Evolutionary conservation across 2,797 vertebrate species (phyloP).

Genomic region (Spinibarbus caldwelli): DNA sequence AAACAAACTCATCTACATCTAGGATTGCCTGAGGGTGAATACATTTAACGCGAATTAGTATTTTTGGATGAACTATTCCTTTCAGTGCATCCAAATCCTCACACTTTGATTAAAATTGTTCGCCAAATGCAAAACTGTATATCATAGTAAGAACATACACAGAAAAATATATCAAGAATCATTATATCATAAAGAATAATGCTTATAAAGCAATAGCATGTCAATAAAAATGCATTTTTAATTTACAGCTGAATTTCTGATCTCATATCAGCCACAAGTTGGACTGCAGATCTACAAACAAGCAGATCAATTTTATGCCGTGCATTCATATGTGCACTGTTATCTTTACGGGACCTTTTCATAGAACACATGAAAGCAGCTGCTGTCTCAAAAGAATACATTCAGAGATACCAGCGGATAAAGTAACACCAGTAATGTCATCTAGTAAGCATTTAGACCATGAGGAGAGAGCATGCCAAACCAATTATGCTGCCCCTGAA

Average conservation of each 20-base stretch:
- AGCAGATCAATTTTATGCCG: neutral
- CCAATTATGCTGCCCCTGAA: constrained; percentile 39
- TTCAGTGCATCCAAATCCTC: neutral
- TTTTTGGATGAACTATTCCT: neutral
- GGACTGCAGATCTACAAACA: neutral
- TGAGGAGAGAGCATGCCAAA: constrained; percentile 38
- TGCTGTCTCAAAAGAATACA: constrained; percentile 2
- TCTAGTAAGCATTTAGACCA: constrained; percentile 32
- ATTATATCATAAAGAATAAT: neutral
- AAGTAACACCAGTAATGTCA: constrained; percentile 39
- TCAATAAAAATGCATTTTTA: too few species aligned
- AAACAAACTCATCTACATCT: neutral
- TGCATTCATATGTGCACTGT: neutral
- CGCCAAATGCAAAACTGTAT: neutral
- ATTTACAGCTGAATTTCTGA: too few species aligned
- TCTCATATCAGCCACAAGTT: too few species aligned
- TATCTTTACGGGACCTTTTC: constrained; percentile 1
- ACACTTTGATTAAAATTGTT: neutral
- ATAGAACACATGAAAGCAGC: constrained; percentile 4
- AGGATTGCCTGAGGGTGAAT: neutral
- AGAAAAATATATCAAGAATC: neutral
- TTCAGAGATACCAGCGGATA: constrained; percentile 31
- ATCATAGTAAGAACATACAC: neutral
- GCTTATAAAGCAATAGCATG: neutral
- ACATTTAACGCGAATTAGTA: neutral